Percentiles rank a stretch among this genome's conserved stretches.
These are phyloP conservation scores for Leptopilina drosophilae DNA, from an alignment of 2,888 invertebrate genomes.

Conservation along the genomic window DNA sequence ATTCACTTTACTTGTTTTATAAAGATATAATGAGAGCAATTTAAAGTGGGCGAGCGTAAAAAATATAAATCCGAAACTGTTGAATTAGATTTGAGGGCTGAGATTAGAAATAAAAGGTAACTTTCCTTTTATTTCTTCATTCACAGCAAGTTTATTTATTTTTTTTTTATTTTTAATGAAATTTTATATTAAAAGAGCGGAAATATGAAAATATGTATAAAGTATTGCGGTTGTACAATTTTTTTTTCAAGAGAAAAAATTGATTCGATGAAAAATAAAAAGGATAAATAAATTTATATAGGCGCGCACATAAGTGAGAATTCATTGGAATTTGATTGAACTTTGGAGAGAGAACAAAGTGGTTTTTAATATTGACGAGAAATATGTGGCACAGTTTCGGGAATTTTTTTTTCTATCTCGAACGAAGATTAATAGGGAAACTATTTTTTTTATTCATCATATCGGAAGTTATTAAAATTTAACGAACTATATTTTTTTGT, in stretches of 20 bases:
- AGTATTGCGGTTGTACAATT: not conserved
- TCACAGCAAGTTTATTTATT: not conserved
- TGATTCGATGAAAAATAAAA: not conserved
- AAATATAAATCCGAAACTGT: not conserved
- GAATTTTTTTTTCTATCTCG: no score
- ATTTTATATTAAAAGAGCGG: not conserved
- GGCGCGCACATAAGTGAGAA: not conserved
- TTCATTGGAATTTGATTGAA: slow-evolving; percentile 11
- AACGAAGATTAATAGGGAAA: not conserved
- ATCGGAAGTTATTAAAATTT: no score
- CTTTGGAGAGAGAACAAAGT: not conserved
- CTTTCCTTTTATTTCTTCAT: not conserved
- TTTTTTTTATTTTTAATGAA: not conserved
- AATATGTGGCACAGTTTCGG: not conserved
- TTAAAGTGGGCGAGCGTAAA: slow-evolving; percentile 34
- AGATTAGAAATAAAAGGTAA: not conserved
- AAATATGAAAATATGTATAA: no score
- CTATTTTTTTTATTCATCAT: not conserved
- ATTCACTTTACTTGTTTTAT: slow-evolving; percentile 9
- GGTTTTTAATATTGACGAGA: slow-evolving; percentile 19
- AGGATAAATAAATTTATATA: no score
- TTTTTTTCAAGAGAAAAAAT: not conserved
- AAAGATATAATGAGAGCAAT: slow-evolving; percentile 32
- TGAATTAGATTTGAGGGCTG: slow-evolving; percentile 12
- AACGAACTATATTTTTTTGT: no score